Evolutionary conservation across 2,113 vertebrate genomes (phyloP).

Genomic region (Plectropomus leopardus): DNA sequence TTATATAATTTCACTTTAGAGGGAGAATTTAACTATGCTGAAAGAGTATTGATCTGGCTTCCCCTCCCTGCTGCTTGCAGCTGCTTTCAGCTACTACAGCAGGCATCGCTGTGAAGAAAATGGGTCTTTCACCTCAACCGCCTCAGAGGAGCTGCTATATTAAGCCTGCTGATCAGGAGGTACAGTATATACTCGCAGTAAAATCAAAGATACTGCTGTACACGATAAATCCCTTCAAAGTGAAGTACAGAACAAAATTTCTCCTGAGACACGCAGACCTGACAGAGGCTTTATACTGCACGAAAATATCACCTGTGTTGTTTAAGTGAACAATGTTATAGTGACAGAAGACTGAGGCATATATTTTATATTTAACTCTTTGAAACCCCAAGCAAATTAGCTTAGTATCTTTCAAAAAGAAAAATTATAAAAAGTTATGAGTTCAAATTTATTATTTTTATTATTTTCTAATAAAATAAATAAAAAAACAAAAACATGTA

Average conservation of each 20-base stretch:
- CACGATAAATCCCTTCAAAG: constrained; percentile 1
- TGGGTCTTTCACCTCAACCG: constrained; percentile 27
- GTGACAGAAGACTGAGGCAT: not conserved
- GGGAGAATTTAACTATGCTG: constrained; percentile 23
- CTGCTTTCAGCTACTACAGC: constrained; percentile 30
- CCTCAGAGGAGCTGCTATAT: constrained; percentile 47
- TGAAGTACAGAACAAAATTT: not conserved
- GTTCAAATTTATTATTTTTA: no score
- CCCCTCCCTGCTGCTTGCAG: constrained; percentile 15
- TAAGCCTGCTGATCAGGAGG: constrained; percentile 36
- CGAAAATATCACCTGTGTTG: not conserved
- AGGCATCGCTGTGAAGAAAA: constrained; percentile 32
- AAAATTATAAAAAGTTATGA: no score
- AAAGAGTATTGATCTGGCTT: constrained; percentile 33
- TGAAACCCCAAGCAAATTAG: no score
- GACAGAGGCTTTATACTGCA: no score
- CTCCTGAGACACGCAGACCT: not conserved
- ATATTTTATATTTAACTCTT: no score
- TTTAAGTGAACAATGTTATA: not conserved
- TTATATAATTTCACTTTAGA: constrained; percentile 12
- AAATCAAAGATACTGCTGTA: constrained; percentile 13
- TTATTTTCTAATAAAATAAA: no score
- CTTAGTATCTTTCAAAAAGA: no score
- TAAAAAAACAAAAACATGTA: no score
- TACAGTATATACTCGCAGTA: constrained; percentile 5